A percentile compares a stretch with the other conserved stretches of the same genome.
These are phyloP conservation scores for Crossaster papposus DNA, from an alignment of 53 echinoderm and acorn worm genomes.

Conservation along the genomic window DNA sequence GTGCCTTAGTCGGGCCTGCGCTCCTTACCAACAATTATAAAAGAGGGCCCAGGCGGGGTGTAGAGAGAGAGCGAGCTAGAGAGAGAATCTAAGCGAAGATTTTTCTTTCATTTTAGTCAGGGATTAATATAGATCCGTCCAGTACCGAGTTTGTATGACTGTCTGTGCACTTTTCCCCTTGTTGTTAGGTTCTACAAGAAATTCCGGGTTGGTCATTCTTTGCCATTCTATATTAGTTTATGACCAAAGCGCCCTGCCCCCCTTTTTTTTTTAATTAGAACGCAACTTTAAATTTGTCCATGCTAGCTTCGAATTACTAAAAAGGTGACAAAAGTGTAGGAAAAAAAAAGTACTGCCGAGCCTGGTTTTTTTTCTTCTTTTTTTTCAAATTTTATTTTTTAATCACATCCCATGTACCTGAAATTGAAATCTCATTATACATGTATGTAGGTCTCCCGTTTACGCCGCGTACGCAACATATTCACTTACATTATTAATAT, in stretches of 20 bases:
- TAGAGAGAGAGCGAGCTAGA: no score
- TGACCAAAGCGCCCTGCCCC: neutral
- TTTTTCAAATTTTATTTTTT: neutral
- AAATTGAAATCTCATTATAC: slow-evolving; percentile 39
- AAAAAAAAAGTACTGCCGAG: neutral
- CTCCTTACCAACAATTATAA: slow-evolving; percentile 53
- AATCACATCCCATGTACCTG: slow-evolving; percentile 3
- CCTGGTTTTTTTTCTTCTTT: neutral
- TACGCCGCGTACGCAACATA: slow-evolving; percentile 19
- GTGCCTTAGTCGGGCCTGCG: slow-evolving; percentile 34
- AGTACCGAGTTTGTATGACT: slow-evolving; percentile 33
- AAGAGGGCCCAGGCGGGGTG: slow-evolving; percentile 1
- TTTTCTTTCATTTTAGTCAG: slow-evolving; percentile 30
- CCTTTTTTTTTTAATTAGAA: slow-evolving; percentile 23
- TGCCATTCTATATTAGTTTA: slow-evolving; percentile 17
- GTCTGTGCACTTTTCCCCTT: slow-evolving; percentile 35
- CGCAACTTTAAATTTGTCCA: slow-evolving; percentile 50
- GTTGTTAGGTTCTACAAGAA: slow-evolving; percentile 21
- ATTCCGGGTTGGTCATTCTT: neutral
- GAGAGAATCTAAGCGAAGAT: slow-evolving; percentile 24
- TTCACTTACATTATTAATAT: slow-evolving; percentile 35
- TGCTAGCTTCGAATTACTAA: slow-evolving; percentile 12
- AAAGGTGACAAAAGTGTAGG: slow-evolving; percentile 20
- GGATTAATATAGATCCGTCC: slow-evolving; percentile 44
- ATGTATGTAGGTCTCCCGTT: slow-evolving; percentile 41